Base-by-base conservation (phyloP, 2,888 invertebrate genomes). In the Zonitis immaculata region DNA sequence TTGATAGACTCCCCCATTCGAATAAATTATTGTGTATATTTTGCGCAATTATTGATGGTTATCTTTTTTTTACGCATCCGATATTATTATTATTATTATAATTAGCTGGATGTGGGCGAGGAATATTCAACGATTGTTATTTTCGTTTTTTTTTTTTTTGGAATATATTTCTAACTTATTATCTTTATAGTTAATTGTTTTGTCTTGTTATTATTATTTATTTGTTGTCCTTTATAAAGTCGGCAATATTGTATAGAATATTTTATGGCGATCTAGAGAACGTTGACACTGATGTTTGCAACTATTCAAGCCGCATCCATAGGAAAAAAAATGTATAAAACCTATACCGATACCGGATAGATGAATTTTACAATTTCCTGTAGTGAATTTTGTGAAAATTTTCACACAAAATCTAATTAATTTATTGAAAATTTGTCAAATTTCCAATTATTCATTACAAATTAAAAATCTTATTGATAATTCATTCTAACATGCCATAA, bases 161-260 rank as follows among this genome's bases (percentile, higher is more conserved):
- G 3, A 28, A 28, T 28, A 28, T 39, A 39, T 11, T 5, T 11
- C 6, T 18, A 18, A n/a, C 18, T 39, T 39, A 39, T 39, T 11
- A 39, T 9, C 18, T 39, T 39, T 39, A 20, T 39, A 9, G 39
- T 4, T 39, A 39, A 39, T 39, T 9, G 18, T 39, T 18, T 39
- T 1, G 39, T 39, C 6, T 39, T 18, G 9, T 18, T 11, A n/a
- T 6, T 39, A 9, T 18, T 39, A 18, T 39, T 39, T 22, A 47
- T 55, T 55, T 55, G 55, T 55, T 51, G 51, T 51, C 46, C 55
- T 55, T 55, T 54, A 54, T 48, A 51, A 39, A 54, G 50, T 51
- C 48, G 30, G 12, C 47, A 26, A 54, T 51, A 54, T 51, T 45
- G 51, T 51, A 51, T 51, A 44, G 55, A 55, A 55, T 55, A 55